These are phyloP conservation scores for Ia io DNA, from an alignment of 2,113 vertebrate genomes.

Conservation along the genomic window DNA sequence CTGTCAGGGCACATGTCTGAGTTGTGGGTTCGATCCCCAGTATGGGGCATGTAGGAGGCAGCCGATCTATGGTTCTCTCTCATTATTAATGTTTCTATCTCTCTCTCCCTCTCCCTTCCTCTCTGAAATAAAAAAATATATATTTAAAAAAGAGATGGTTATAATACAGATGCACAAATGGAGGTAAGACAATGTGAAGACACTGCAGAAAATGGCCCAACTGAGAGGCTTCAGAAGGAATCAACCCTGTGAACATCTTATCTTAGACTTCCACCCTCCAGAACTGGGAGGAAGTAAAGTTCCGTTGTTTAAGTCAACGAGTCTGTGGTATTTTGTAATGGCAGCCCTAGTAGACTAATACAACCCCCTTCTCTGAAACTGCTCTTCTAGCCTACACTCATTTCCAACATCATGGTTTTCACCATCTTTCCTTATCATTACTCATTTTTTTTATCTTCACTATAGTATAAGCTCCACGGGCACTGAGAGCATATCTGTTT, in stretches of 20 bases:
- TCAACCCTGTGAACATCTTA: neutral
- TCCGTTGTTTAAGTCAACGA: neutral
- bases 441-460: neutral
- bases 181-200: neutral
- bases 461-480: neutral
- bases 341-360: neutral
- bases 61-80: no score
- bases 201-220: neutral
- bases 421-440: neutral
- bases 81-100: no score
- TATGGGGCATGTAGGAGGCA: no score
- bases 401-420: neutral
- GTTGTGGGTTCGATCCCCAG: no score
- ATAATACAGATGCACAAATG: neutral
- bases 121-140: no score
- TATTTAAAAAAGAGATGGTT: no score
- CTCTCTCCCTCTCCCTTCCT: no score
- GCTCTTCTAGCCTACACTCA: neutral
- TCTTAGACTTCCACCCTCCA: neutral
- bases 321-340: neutral
- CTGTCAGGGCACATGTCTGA: accelerated
- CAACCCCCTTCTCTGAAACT: neutral
- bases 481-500: neutral
- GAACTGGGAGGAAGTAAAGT: neutral
- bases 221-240: neutral